phyloP scores from a whole-genome alignment of 2,113 vertebrate species.

The Varanus komodoensis region DNA sequence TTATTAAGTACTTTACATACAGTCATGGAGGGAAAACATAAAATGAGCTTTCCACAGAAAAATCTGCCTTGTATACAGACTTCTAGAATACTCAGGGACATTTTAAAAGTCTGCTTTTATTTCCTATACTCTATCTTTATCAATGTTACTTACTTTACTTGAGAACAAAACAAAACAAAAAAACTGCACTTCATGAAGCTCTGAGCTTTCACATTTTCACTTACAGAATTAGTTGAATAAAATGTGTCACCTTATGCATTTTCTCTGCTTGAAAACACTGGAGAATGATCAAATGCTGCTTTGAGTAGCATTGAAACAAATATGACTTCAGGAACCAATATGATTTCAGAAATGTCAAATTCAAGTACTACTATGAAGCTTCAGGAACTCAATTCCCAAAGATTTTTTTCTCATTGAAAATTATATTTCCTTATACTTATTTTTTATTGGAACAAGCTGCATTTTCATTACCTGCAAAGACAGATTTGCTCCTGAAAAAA shows the following conservation, averaged over 20 bases:
- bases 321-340: not conserved
- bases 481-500: not conserved
- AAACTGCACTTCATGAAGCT: not conserved
- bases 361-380: not conserved
- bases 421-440: not conserved
- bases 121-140: not conserved
- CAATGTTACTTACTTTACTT: constrained; percentile 9
- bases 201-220: not conserved
- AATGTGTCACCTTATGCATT: not conserved
- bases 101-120: not conserved
- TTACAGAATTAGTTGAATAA: not conserved
- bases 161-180: not conserved
- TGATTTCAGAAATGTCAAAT: not conserved
- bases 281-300: not conserved
- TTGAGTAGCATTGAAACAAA: not conserved
- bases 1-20: constrained; percentile 56
- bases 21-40: constrained; percentile 35
- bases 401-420: not conserved
- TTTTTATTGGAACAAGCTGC: not conserved
- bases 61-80: constrained; percentile 1
- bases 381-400: not conserved
- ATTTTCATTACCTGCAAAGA: not conserved
- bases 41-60: constrained; percentile 23
- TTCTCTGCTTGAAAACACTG: not conserved
- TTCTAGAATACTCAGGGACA: not conserved